phyloP scores from a whole-genome alignment of 2,888 invertebrate species.

The Auanema sp. region DNA sequence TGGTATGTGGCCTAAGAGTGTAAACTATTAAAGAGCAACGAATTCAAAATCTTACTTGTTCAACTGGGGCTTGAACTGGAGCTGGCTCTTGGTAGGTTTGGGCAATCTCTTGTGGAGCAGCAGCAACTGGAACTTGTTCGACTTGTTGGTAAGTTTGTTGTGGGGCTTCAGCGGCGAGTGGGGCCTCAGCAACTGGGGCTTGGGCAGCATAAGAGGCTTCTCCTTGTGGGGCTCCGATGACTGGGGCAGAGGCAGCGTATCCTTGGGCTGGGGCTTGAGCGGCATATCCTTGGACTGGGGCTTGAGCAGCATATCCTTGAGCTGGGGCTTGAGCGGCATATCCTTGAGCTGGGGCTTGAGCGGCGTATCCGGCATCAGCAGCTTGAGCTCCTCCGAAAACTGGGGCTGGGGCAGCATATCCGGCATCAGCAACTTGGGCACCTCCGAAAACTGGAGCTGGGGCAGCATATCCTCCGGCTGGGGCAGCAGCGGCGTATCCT shows the following conservation, averaged over 20 bases:
- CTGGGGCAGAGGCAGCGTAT: not conserved
- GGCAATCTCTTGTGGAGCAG: conserved; percentile 11
- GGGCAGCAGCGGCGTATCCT: not conserved
- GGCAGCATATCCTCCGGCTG: not conserved
- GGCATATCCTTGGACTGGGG: not conserved
- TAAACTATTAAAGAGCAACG: not conserved
- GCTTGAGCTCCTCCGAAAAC: not conserved
- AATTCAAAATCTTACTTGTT: not conserved
- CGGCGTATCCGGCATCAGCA: not conserved
- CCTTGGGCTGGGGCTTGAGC: no score
- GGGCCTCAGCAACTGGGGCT: not conserved
- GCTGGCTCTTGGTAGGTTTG: conserved; percentile 7
- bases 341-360: not conserved
- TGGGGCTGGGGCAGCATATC: not conserved
- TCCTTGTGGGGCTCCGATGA: not conserved
- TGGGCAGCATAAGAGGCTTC: not conserved
- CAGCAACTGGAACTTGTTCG: not conserved
- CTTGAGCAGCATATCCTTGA: not conserved
- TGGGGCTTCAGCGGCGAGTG: not conserved
- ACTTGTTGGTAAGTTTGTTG: conserved; percentile 1
- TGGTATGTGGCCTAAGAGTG: not conserved
- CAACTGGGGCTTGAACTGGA: conserved; percentile 11
- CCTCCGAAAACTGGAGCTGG: conserved; percentile 6
- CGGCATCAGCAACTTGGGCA: conserved; percentile 3
- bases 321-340: conserved; percentile 1